Evolutionary conservation across 1,140 invertebrate genomes (phyloP).

Genomic region (Apis cerana): DNA sequence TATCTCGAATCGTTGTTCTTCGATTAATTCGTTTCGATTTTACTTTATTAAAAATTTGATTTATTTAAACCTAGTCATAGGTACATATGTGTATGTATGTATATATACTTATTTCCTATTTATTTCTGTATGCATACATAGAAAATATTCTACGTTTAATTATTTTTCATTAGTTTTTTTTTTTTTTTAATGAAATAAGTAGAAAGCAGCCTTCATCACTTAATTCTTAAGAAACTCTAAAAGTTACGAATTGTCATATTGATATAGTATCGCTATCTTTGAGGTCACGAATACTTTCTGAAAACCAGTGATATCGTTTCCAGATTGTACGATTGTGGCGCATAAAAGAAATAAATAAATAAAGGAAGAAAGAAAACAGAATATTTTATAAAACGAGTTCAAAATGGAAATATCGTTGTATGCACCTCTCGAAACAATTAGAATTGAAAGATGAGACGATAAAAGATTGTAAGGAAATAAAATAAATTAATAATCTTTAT

Average conservation of each 20-base stretch:
- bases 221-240: neutral
- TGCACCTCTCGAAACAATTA: neutral
- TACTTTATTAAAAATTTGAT: too few relatives aligned
- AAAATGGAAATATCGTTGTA: too few relatives aligned
- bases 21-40: too few relatives aligned
- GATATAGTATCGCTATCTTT: neutral
- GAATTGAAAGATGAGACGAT: neutral
- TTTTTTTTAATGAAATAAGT: neutral
- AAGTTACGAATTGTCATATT: neutral
- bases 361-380: neutral
- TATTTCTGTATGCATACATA: too few relatives aligned
- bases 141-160: neutral
- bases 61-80: too few relatives aligned
- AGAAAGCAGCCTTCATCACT: constrained; percentile 12
- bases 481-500: neutral
- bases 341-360: neutral
- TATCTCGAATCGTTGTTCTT: too few relatives aligned
- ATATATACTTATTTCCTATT: too few relatives aligned
- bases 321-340: neutral
- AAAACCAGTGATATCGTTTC: constrained; percentile 37
- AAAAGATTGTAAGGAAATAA: neutral
- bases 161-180: neutral
- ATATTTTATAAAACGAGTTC: neutral
- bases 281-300: neutral
- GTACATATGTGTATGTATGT: too few relatives aligned